phyloP scores from a whole-genome alignment of 2,888 invertebrate species.

The Platycheirus albimanus region DNA sequence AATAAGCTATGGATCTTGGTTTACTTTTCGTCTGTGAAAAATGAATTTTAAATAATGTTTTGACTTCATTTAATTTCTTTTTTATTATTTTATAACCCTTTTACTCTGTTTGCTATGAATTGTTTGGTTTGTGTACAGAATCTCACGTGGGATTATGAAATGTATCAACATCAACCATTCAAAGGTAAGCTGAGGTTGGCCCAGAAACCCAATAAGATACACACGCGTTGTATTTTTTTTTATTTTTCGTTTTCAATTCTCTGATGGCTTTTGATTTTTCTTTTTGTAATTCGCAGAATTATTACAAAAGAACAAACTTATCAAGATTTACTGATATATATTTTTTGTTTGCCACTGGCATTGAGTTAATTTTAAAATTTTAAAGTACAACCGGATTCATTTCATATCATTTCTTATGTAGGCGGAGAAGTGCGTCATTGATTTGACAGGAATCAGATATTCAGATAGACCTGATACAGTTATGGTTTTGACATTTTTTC shows the following conservation, averaged over 20 bases:
- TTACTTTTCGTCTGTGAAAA: background rate
- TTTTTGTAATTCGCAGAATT: slow-evolving; percentile 10
- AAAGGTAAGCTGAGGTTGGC: slow-evolving; percentile 8
- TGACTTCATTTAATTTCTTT: background rate
- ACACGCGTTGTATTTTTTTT: slow-evolving; percentile 1
- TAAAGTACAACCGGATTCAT: slow-evolving; percentile 13
- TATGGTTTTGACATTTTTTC: too few relatives aligned
- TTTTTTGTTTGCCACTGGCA: background rate
- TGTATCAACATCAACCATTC: slow-evolving; percentile 10
- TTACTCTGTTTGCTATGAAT: background rate
- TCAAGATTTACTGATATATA: background rate
- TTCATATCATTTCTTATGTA: background rate
- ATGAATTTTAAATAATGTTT: background rate
- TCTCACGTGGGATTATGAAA: slow-evolving; percentile 17
- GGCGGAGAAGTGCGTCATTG: background rate
- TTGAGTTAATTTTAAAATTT: slow-evolving; percentile 2
- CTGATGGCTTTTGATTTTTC: background rate
- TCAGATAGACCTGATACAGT: too few relatives aligned
- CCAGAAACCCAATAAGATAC: slow-evolving; percentile 19
- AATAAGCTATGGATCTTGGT: background rate
- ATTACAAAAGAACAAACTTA: slow-evolving; percentile 7
- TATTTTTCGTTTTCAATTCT: background rate
- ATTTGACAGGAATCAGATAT: background rate
- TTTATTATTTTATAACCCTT: slow-evolving; percentile 18
- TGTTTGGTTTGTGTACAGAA: slow-evolving; percentile 9